A percentile compares a stretch with the other conserved stretches of the same genome.
phyloP scores from a whole-genome alignment of 1,140 invertebrate genomes.

The Pygmarrhopalites habei region DNA sequence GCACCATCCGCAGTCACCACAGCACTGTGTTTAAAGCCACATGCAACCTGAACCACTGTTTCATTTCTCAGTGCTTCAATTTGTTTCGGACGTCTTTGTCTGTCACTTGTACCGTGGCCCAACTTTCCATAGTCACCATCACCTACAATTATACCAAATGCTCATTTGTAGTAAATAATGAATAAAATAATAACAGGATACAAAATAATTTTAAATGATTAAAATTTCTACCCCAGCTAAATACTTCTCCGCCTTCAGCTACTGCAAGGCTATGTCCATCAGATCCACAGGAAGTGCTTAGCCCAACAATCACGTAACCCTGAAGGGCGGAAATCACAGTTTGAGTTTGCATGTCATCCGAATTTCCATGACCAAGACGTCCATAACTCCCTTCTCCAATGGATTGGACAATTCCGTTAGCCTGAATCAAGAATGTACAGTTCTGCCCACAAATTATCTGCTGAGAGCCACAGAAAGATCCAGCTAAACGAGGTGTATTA shows the following conservation, averaged over 20 bases:
- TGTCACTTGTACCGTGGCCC: constrained; percentile 59
- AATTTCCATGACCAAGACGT: constrained; percentile 51
- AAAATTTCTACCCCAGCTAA: constrained; percentile 35
- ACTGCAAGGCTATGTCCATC: constrained; percentile 57
- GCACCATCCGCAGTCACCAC: constrained; percentile 59
- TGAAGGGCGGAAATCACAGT: constrained; percentile 58
- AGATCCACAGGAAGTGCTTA: constrained; percentile 56
- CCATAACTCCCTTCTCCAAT: constrained; percentile 57
- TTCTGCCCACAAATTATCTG: constrained; percentile 59
- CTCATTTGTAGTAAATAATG: too few relatives aligned
- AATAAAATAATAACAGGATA: too few relatives aligned
- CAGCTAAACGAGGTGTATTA: constrained; percentile 43
- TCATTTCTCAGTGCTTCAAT: constrained; percentile 59
- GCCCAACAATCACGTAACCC: constrained; percentile 59
- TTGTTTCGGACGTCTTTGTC: constrained; percentile 56
- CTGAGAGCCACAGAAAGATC: constrained; percentile 49
- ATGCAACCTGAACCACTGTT: constrained; percentile 57
- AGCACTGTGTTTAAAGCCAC: constrained; percentile 62
- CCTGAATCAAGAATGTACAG: constrained; percentile 54
- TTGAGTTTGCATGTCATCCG: constrained; percentile 54
- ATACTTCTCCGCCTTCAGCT: constrained; percentile 55
- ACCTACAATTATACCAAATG: too few relatives aligned
- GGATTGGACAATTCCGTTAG: constrained; percentile 52
- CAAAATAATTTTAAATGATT: too few relatives aligned
- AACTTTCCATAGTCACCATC: constrained; percentile 55